Evolutionary conservation across 2,113 vertebrate genomes (phyloP).

Genomic region (Sitta europaea): DNA sequence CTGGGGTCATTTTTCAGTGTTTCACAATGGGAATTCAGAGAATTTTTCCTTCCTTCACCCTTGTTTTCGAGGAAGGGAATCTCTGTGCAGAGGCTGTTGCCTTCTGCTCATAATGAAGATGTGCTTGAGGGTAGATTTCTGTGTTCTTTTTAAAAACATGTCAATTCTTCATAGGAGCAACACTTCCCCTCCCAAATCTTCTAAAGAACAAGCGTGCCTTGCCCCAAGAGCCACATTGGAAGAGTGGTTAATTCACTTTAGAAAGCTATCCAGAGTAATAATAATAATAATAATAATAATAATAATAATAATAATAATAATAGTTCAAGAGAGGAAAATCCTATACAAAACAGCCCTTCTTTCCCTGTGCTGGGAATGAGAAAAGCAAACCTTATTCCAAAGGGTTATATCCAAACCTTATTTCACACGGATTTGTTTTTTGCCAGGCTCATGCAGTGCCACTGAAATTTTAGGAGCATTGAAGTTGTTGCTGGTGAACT

Average conservation of each 20-base stretch:
- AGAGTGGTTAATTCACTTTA: not conserved
- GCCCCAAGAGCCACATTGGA: not conserved
- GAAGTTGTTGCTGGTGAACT: constrained; percentile 9
- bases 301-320: not conserved
- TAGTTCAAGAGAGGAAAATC: not conserved
- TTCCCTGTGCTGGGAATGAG: not conserved
- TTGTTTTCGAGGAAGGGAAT: not conserved
- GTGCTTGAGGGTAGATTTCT: not conserved
- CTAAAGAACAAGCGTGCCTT: not conserved
- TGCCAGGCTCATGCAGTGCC: not conserved
- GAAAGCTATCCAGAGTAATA: not conserved
- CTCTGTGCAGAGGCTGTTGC: not conserved
- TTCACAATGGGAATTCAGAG: not conserved
- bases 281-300: not conserved
- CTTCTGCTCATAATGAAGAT: not conserved
- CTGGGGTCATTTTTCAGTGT: not conserved
- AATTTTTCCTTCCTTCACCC: not conserved
- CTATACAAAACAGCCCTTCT: not conserved
- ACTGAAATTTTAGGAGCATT: constrained; percentile 24
- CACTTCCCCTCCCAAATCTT: not conserved
- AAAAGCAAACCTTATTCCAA: not conserved
- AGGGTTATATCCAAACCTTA: not conserved
- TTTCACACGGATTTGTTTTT: not conserved
- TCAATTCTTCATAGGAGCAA: not conserved
- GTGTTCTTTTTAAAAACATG: not conserved